Conservation (phyloP, 2,888 invertebrate species). For the Pantelozetes paolii region DNA sequence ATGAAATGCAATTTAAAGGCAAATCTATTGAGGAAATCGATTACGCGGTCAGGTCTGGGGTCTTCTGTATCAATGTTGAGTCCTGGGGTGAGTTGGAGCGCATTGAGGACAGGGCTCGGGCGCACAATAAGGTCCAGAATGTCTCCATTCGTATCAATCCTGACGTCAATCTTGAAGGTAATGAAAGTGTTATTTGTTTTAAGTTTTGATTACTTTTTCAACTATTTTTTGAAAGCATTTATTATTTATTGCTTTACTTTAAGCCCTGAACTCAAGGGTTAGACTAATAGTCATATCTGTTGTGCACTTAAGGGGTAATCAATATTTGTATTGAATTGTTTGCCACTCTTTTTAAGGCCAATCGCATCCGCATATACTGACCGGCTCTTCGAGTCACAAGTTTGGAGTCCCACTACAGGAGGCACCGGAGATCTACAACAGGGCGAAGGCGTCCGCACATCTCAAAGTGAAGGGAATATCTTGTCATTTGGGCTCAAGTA, state of each 20-base stretch:
- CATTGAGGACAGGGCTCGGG: slow-evolving; percentile 49
- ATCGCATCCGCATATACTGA: slow-evolving; percentile 52
- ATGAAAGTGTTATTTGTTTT: neutral
- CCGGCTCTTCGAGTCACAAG: slow-evolving; percentile 51
- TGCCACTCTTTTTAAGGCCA: slow-evolving; percentile 43
- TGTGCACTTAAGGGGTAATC: too few relatives aligned
- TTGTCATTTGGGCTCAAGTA: slow-evolving; percentile 53
- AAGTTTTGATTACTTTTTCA: too few relatives aligned
- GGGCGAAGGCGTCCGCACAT: slow-evolving; percentile 45
- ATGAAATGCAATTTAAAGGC: too few relatives aligned
- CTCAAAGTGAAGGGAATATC: slow-evolving; percentile 53
- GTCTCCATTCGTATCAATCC: slow-evolving; percentile 53
- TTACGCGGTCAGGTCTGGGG: slow-evolving; percentile 50
- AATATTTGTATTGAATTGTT: too few relatives aligned
- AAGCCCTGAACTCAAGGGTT: too few relatives aligned
- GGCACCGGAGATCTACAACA: slow-evolving; percentile 49
- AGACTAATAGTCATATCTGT: too few relatives aligned
- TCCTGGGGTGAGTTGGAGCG: slow-evolving; percentile 53
- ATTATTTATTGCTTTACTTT: too few relatives aligned
- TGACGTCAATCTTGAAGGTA: slow-evolving; percentile 48
- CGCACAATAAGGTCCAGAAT: slow-evolving; percentile 47
- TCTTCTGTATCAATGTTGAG: slow-evolving; percentile 52
- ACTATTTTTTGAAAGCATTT: too few relatives aligned
- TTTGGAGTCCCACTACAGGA: slow-evolving; percentile 52
- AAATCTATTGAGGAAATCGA: slow-evolving; percentile 50